These are phyloP conservation scores for Dendrocincla fuliginosa DNA, from an alignment of 2,797 vertebrate species.

Conservation along the genomic window DNA sequence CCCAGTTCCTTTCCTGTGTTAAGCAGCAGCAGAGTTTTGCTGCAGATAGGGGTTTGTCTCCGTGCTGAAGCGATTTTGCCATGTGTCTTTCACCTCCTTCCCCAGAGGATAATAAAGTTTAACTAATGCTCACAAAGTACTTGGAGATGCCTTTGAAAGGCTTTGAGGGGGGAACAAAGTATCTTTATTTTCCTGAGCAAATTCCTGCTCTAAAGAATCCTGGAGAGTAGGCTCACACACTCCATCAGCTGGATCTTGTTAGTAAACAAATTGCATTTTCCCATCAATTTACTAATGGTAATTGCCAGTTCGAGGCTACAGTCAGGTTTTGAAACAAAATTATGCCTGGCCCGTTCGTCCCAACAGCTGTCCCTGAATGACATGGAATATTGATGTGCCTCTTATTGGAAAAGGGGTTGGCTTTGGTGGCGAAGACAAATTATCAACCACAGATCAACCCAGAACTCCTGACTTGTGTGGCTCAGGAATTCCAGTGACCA, in stretches of 20 bases:
- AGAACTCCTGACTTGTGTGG: background rate
- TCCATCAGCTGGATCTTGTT: constrained; percentile 48
- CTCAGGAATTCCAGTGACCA: background rate
- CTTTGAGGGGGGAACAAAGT: background rate
- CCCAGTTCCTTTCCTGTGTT: background rate
- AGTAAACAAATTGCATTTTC: constrained; percentile 45
- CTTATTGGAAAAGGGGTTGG: background rate
- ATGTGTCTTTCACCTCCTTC: background rate
- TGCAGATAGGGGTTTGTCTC: background rate
- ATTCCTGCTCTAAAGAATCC: background rate
- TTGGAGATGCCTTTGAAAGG: background rate
- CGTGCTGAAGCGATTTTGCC: background rate
- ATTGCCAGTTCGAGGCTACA: constrained; percentile 36
- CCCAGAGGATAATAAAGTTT: background rate
- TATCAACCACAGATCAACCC: background rate
- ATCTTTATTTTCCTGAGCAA: background rate
- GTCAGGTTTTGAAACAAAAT: constrained; percentile 41
- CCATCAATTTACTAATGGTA: constrained; percentile 59
- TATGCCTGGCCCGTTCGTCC: background rate
- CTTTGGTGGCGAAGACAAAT: background rate
- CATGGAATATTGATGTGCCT: constrained; percentile 9
- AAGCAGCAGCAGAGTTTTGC: background rate
- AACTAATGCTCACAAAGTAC: background rate
- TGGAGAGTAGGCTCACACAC: background rate
- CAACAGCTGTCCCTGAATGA: constrained; percentile 30